Conservation (phyloP, 2,888 invertebrate genomes). For the Eupithecia exiguata region DNA sequence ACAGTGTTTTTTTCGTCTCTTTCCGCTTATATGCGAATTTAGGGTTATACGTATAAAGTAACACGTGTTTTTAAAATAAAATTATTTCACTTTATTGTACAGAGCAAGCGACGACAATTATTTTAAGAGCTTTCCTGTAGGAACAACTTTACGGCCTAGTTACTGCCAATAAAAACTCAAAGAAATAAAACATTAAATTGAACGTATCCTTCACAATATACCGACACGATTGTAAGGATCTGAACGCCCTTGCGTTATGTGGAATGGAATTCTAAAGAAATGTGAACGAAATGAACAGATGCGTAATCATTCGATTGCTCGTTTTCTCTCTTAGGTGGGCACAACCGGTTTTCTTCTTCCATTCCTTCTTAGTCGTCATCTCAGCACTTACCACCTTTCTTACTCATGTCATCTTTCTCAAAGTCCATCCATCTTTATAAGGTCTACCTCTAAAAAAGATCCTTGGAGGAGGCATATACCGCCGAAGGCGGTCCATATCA, state of each 20-base stretch:
- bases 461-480: too few species aligned
- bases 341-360: too few species aligned
- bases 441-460: too few species aligned
- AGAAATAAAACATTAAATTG: conserved; percentile 36
- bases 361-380: too few species aligned
- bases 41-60: too few species aligned
- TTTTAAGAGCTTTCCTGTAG: conserved; percentile 1
- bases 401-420: too few species aligned
- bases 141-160: conserved; percentile 15
- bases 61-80: background rate
- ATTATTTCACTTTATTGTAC: background rate
- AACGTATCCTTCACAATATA: conserved; percentile 15
- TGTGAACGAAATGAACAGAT: background rate
- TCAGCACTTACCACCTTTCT: too few species aligned
- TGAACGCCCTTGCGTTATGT: background rate
- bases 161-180: conserved; percentile 28
- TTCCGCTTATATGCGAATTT: too few species aligned
- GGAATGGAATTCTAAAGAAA: background rate
- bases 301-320: background rate
- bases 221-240: background rate
- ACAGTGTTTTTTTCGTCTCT: background rate
- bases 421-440: too few species aligned
- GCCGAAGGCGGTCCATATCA: too few species aligned
- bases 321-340: too few species aligned
- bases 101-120: background rate